Conservation (phyloP, 2,888 invertebrate genomes). For the Aphidoletes aphidimyza region DNA sequence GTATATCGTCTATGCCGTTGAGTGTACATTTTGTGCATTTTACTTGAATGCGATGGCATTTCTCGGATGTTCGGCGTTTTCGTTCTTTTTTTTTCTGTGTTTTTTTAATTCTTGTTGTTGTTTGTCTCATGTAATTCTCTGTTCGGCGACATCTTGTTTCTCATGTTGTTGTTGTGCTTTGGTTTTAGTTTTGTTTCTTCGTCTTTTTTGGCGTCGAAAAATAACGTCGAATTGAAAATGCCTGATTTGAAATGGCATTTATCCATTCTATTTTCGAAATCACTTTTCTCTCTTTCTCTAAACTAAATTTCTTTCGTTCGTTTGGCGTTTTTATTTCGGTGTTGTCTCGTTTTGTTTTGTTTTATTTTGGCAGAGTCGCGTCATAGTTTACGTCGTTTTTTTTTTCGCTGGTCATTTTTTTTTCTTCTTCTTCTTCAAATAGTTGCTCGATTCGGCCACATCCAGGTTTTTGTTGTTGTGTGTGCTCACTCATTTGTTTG, state of each 20-base stretch:
- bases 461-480: not conserved
- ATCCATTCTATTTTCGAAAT: conserved; percentile 42
- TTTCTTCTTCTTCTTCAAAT: not conserved
- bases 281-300: not conserved
- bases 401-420: not conserved
- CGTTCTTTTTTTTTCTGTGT: not conserved
- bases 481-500: no score
- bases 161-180: no score
- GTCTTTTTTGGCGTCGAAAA: not conserved
- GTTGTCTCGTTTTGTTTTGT: no score
- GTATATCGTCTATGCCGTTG: no score
- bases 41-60: conserved; percentile 4
- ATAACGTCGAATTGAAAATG: not conserved
- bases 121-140: not conserved
- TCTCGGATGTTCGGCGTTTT: not conserved
- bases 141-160: not conserved
- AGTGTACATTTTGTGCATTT: not conserved
- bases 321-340: no score
- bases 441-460: not conserved
- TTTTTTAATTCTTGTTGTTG: not conserved
- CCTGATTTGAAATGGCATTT: conserved; percentile 10
- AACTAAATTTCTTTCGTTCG: not conserved
- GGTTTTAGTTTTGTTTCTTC: not conserved
- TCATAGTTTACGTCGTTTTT: not conserved
- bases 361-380: not conserved